A percentile compares a stretch with the other conserved stretches of the same genome.
Conservation (phyloP, 2,797 vertebrate genomes). For the Phataginus tricuspis region DNA sequence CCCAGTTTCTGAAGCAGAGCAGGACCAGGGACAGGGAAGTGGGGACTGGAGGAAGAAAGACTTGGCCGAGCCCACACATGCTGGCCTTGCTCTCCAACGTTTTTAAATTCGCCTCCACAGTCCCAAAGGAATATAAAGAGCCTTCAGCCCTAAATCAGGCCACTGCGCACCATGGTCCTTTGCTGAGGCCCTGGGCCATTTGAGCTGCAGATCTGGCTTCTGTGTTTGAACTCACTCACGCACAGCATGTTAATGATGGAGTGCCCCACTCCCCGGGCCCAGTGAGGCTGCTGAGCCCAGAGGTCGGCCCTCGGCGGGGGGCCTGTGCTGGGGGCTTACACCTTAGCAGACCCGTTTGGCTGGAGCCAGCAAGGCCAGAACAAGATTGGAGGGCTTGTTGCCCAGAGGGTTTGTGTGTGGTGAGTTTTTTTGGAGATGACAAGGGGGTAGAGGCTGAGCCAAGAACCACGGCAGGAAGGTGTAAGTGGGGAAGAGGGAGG, state of each 20-base stretch:
- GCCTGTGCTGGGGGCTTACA: background rate
- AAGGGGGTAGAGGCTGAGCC: background rate
- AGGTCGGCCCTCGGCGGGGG: background rate
- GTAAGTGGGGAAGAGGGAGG: background rate
- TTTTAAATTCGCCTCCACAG: slow-evolving; percentile 74
- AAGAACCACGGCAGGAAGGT: background rate
- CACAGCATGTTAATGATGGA: slow-evolving; percentile 55
- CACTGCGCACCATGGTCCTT: slow-evolving; percentile 61
- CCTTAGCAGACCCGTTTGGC: background rate
- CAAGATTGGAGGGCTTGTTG: background rate
- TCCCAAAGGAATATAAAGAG: slow-evolving; percentile 62
- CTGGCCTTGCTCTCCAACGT: slow-evolving; percentile 48
- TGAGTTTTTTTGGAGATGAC: background rate
- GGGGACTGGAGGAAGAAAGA: background rate
- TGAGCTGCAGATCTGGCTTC: slow-evolving; percentile 14
- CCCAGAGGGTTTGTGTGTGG: background rate
- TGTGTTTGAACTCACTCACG: background rate
- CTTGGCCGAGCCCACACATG: slow-evolving; percentile 52
- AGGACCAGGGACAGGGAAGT: background rate
- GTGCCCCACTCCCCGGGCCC: background rate
- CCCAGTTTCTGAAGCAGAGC: slow-evolving; percentile 35
- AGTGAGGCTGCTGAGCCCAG: background rate
- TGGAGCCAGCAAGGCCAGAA: background rate
- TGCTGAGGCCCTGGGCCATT: background rate
- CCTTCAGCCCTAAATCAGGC: slow-evolving; percentile 69